Base-by-base conservation (phyloP, 1,140 invertebrate genomes). In the Vanessa atalanta region DNA sequence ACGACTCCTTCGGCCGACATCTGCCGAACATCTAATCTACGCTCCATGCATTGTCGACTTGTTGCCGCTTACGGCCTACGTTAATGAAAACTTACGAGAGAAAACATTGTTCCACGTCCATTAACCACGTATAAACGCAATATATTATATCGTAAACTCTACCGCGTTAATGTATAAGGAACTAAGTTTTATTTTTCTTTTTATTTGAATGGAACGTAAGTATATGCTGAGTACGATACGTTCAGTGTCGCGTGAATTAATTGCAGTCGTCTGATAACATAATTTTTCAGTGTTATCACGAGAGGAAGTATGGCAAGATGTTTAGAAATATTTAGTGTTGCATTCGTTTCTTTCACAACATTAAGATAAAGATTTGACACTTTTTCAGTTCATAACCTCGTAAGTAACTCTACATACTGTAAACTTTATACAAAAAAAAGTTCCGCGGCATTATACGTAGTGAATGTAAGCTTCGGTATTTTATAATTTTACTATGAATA, bases 1-100 rank as follows among this genome's bases (percentile, higher is more conserved):
- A 80, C 88, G 85, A 87, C 86, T 83, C 80, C 72, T 75, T 83
- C 71, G 73, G 70, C 57, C 87, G 79, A 83, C 88, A 87, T 88
- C 87, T 84, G 81, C 76, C 82, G 73, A 80, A 83, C 75, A 74
- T 88, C 84, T 86, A 84, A 76, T 73, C 68, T 79, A 76, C 68
- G 48, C 47, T 47, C 20, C 37, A n/a, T 66, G 26, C 63, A 37
- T 43, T 48, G 61, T 50, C 51, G 43, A 70, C 64, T 51, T 71
- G 23, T 68, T 65, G 65, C 60, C 47, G 55, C 53, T 47, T 15
- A 61, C 26, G 57, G 72, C 51, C 20, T 48, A 72, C 14, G 23
- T 65, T 3, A 20, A 43, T 68, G 69, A 66, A 71, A 75, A 75
- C 31, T 71, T 63, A 47, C 48, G 69, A 37, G 51, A 43, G 69